These are phyloP conservation scores for Okamejei kenojei DNA, from an alignment of 2,797 vertebrate genomes.

Conservation along the genomic window DNA sequence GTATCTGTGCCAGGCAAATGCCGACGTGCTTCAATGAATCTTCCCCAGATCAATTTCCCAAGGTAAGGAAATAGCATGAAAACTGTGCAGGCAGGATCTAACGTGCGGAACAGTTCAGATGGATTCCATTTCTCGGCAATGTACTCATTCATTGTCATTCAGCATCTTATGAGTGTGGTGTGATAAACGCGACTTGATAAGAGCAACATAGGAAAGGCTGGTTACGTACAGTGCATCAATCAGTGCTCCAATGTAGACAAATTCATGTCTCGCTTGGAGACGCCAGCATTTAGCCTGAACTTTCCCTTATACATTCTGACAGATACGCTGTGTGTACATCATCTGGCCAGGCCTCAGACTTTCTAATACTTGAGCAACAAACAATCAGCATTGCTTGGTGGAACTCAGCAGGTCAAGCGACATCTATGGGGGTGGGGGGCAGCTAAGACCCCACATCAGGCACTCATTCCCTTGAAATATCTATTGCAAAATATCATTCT, in stretches of 20 bases:
- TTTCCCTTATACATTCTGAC: background rate
- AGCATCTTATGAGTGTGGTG: background rate
- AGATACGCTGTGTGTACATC: background rate
- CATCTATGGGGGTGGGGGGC: too few species aligned
- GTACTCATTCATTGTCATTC: background rate
- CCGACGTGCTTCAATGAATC: too few species aligned
- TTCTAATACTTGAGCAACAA: background rate
- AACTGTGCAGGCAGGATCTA: too few species aligned
- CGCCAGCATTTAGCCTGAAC: background rate
- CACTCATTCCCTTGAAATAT: too few species aligned
- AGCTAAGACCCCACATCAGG: too few species aligned
- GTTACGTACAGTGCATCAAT: background rate
- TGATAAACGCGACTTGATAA: background rate
- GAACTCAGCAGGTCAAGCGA: too few species aligned
- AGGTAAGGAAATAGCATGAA: too few species aligned
- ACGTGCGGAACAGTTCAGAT: too few species aligned
- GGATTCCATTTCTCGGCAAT: background rate
- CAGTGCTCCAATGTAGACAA: background rate
- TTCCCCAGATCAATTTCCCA: too few species aligned
- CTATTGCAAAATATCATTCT: background rate
- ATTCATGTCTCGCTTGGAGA: background rate
- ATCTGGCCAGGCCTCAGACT: background rate
- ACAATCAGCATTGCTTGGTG: too few species aligned
- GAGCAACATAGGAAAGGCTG: background rate
- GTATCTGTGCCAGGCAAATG: too few species aligned